A percentile compares a stretch with the other conserved stretches of the same genome.
Evolutionary conservation across 2,797 vertebrate genomes (phyloP).

Genomic region (Rhinophrynus dorsalis): DNA sequence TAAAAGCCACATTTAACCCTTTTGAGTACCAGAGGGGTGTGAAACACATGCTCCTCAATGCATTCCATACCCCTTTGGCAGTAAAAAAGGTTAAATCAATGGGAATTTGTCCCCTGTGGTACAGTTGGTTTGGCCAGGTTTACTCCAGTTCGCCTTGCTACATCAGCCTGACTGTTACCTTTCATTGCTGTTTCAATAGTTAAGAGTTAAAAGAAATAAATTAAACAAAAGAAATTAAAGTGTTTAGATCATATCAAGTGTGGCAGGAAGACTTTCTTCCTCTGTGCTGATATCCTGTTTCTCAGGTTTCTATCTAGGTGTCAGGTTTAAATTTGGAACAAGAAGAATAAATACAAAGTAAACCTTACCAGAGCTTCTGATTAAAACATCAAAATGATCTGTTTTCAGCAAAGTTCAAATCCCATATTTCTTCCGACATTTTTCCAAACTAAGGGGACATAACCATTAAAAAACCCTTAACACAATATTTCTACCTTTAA

Average conservation of each 20-base stretch:
- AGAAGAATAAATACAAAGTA: constrained; percentile 48
- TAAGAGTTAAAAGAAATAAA: constrained; percentile 9
- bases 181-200: not conserved
- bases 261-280: constrained; percentile 57
- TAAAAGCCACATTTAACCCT: too few species aligned
- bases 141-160: too few species aligned
- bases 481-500: too few species aligned
- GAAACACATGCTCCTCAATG: too few species aligned
- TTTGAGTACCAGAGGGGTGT: too few species aligned
- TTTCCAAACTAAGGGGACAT: not conserved
- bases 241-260: constrained; percentile 55
- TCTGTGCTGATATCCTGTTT: constrained; percentile 63
- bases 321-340: constrained; percentile 61
- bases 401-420: constrained; percentile 1
- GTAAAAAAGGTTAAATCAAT: too few species aligned
- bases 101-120: too few species aligned
- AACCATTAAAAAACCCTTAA: too few species aligned
- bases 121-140: too few species aligned
- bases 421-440: constrained; percentile 17
- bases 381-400: not conserved
- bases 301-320: constrained; percentile 57
- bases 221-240: constrained; percentile 14
- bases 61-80: too few species aligned
- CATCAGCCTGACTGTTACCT: too few species aligned
- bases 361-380: constrained; percentile 39